These are phyloP conservation scores for Semaprochilodus insignis DNA, from an alignment of 2,797 vertebrate species.

Conservation along the genomic window DNA sequence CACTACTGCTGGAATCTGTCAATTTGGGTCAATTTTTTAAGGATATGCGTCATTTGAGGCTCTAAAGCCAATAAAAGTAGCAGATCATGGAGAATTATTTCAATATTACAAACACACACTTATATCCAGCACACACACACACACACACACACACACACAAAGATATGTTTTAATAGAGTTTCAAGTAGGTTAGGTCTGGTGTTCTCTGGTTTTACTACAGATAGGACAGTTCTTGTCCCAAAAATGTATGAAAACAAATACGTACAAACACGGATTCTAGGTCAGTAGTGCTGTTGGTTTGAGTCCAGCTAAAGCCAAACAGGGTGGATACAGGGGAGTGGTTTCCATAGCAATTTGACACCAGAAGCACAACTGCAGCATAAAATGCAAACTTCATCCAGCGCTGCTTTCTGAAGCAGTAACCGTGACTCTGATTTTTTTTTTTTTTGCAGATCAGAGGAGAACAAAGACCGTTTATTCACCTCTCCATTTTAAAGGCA, in stretches of 20 bases:
- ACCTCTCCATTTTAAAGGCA: neutral
- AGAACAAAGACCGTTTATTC: slow-evolving; percentile 1
- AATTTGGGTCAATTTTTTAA: neutral
- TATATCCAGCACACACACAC: neutral
- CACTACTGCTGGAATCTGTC: neutral
- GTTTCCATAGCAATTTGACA: slow-evolving; percentile 62
- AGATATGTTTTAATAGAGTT: neutral
- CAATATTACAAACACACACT: neutral
- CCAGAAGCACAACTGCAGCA: slow-evolving; percentile 71
- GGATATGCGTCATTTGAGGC: neutral
- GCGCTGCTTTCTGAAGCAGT: slow-evolving; percentile 1
- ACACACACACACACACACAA: neutral
- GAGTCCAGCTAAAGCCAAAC: slow-evolving; percentile 17
- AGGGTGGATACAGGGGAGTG: slow-evolving; percentile 68
- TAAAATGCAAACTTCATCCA: slow-evolving; percentile 71
- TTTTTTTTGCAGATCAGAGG: neutral
- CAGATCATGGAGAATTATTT: neutral
- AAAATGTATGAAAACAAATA: neutral
- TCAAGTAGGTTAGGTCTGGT: no score
- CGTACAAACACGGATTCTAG: neutral
- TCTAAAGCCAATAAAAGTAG: neutral
- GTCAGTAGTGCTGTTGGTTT: slow-evolving; percentile 5
- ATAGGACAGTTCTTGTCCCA: neutral
- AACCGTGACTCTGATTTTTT: neutral
- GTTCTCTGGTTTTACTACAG: no score